phyloP scores from a whole-genome alignment of 2,888 invertebrate species.

The Parnassius mnemosyne region DNA sequence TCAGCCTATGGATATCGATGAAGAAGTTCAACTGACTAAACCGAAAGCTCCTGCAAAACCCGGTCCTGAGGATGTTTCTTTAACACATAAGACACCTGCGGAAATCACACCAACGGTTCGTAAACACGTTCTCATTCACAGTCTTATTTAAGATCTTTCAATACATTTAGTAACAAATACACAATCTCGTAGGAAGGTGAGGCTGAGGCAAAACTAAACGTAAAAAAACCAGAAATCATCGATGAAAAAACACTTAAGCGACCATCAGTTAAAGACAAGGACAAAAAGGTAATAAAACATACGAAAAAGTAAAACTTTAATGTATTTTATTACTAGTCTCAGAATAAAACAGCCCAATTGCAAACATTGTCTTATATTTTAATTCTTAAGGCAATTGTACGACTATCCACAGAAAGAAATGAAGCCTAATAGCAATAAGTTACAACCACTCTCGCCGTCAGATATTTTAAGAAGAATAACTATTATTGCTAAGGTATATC shows the following conservation, averaged over 20 bases:
- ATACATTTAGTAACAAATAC: slow-evolving; percentile 18
- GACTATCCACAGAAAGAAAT: slow-evolving; percentile 52
- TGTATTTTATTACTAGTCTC: no score
- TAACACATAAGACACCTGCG: slow-evolving; percentile 74
- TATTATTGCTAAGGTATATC: slow-evolving; percentile 27
- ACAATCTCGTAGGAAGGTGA: slow-evolving; percentile 56
- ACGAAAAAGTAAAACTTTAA: no score
- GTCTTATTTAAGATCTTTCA: not conserved
- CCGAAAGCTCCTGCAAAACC: slow-evolving; percentile 65
- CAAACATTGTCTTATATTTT: not conserved
- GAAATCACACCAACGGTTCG: slow-evolving; percentile 72
- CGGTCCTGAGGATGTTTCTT: slow-evolving; percentile 70
- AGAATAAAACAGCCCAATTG: not conserved
- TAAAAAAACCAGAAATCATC: slow-evolving; percentile 73
- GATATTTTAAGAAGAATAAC: slow-evolving; percentile 27
- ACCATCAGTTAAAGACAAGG: slow-evolving; percentile 60
- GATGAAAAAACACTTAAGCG: slow-evolving; percentile 71
- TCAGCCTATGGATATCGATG: slow-evolving; percentile 73
- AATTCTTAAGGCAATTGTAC: not conserved
- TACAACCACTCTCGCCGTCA: slow-evolving; percentile 16
- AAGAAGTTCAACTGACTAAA: slow-evolving; percentile 67
- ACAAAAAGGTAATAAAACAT: slow-evolving; percentile 50
- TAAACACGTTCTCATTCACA: slow-evolving; percentile 34
- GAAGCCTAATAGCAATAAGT: slow-evolving; percentile 45
- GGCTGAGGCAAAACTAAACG: slow-evolving; percentile 70